phyloP scores from a whole-genome alignment of 2,797 vertebrate species.

The Craterocephalus amniculus region DNA sequence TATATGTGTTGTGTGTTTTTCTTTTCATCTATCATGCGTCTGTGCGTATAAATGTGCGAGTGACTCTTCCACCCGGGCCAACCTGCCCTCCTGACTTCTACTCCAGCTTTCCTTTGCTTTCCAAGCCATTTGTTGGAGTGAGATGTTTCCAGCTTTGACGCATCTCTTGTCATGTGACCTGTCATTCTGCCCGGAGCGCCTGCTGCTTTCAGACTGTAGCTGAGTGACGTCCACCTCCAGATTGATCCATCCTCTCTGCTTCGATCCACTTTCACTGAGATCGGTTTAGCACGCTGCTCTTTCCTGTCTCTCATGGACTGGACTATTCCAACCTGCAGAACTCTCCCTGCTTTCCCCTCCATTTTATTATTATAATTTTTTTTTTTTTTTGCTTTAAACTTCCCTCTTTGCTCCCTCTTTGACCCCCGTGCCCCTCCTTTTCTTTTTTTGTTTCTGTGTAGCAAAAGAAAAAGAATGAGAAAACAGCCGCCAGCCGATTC shows the following conservation, averaged over 20 bases:
- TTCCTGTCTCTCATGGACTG: conserved; percentile 49
- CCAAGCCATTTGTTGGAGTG: conserved; percentile 83
- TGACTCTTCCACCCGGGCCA: conserved; percentile 37
- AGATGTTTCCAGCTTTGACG: conserved; percentile 69
- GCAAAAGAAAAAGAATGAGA: conserved; percentile 99
- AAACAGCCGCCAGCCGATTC: conserved; percentile 94
- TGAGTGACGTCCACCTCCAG: conserved; percentile 59
- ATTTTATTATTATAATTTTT: conserved; percentile 42
- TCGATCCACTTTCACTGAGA: conserved; percentile 37
- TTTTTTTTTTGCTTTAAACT: conserved; percentile 62
- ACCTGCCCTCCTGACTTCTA: conserved; percentile 54
- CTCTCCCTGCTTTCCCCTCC: conserved; percentile 43
- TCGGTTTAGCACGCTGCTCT: conserved; percentile 53
- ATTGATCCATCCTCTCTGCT: conserved; percentile 58
- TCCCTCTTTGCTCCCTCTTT: conserved; percentile 64
- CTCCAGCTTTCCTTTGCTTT: conserved; percentile 84
- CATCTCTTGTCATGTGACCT: conserved; percentile 73
- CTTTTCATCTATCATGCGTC: conserved; percentile 21
- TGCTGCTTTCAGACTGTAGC: conserved; percentile 56
- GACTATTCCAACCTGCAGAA: conserved; percentile 33
- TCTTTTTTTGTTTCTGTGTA: conserved; percentile 84
- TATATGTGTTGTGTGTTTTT: conserved; percentile 34
- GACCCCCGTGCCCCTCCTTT: conserved; percentile 65
- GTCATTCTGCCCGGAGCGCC: conserved; percentile 63
- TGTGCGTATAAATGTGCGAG: conserved; percentile 40